Conservation (phyloP, 2,113 vertebrate genomes). For the Lynx canadensis region DNA sequence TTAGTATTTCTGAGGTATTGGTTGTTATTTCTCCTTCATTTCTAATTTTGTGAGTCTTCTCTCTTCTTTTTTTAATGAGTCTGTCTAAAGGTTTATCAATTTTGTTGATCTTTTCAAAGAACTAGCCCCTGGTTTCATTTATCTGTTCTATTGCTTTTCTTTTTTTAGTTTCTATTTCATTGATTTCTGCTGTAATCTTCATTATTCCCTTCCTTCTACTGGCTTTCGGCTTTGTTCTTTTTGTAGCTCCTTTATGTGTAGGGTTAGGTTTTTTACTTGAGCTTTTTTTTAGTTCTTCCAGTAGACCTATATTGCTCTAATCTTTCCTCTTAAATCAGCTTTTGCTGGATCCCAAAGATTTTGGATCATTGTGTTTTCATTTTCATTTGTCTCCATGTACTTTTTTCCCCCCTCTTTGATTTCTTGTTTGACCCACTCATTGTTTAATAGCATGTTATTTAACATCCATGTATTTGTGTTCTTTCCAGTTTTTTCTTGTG, state of each 20-base stretch:
- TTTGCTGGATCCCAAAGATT: background rate
- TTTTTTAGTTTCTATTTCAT: background rate
- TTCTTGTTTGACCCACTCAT: background rate
- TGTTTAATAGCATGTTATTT: background rate
- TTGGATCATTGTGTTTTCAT: background rate
- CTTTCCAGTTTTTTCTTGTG: background rate
- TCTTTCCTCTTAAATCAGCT: background rate
- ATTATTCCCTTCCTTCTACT: background rate
- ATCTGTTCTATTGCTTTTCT: background rate
- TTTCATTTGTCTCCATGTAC: background rate
- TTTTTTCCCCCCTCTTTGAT: background rate
- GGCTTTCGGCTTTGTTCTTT: background rate
- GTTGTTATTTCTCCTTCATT: background rate
- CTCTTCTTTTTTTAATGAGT: background rate
- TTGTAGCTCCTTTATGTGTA: background rate
- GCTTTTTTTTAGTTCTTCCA: background rate
- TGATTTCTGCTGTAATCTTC: background rate
- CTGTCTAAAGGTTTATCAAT: background rate
- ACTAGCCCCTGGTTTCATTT: background rate
- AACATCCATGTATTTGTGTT: background rate
- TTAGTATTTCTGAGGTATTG: background rate
- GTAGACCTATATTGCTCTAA: background rate
- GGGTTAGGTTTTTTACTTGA: background rate
- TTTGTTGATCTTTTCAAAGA: background rate
- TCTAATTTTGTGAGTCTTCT: background rate